Evolutionary conservation across 1,140 invertebrate genomes (phyloP).

Genomic region (Leguminivora glycinivorella): DNA sequence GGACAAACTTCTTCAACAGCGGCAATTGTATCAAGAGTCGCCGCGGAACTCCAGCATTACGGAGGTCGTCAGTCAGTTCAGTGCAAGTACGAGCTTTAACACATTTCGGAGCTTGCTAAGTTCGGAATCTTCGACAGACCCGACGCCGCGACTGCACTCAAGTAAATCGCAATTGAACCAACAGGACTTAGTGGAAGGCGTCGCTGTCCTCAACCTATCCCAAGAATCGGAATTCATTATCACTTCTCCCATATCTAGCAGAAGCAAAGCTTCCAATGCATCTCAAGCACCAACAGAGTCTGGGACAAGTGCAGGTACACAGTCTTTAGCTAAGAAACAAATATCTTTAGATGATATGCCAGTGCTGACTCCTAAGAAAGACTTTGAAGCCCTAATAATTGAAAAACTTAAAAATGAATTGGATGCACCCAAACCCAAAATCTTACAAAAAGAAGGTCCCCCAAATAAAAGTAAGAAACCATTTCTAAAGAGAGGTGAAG

Average conservation of each 20-base stretch:
- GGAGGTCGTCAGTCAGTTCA: conserved; percentile 72
- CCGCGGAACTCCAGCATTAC: conserved; percentile 60
- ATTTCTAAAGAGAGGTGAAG: conserved; percentile 64
- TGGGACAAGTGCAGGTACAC: conserved; percentile 13
- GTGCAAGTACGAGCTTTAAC: conserved; percentile 68
- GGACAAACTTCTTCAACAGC: conserved; percentile 68
- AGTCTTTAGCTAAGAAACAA: conserved; percentile 45
- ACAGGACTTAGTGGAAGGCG: conserved; percentile 62
- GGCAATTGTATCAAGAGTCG: conserved; percentile 56
- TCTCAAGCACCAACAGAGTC: conserved; percentile 14
- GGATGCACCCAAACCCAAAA: conserved; percentile 31
- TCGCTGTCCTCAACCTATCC: conserved; percentile 65
- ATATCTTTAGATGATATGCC: conserved; percentile 72
- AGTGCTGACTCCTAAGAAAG: conserved; percentile 65
- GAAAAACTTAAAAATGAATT: conserved; percentile 61
- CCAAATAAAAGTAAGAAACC: conserved; percentile 46
- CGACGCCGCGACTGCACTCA: conserved; percentile 34
- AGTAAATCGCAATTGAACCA: conserved; percentile 43
- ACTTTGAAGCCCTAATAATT: conserved; percentile 62
- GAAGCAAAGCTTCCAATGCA: conserved; percentile 38
- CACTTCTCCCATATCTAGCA: conserved; percentile 51
- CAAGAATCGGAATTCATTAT: conserved; percentile 64
- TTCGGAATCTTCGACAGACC: conserved; percentile 43
- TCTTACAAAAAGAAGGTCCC: conserved; percentile 30
- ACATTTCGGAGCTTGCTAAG: conserved; percentile 66